Evolutionary conservation across 1,140 invertebrate genomes (phyloP), one percentile per base, ranked within the genome.

Genomic region (Marisa cornuarietis): DNA sequence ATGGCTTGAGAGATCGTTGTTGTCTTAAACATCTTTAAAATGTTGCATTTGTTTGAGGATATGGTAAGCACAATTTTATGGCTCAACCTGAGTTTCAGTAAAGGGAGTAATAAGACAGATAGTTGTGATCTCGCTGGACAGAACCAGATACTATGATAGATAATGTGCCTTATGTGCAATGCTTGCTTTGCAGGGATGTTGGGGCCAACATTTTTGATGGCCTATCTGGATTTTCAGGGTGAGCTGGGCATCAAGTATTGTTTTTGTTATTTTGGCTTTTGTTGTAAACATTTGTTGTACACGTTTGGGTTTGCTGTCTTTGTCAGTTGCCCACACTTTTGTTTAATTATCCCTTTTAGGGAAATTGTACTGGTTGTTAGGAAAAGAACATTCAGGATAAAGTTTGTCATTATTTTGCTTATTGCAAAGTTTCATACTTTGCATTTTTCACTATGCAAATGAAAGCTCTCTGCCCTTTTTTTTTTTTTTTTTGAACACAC

Each of bases 141-240:
- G 1, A 58, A 18, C 11, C 54, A 58, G 54, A 18, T 58, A 58
- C 54, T 18, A 58, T 58, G 11, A 58, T 8, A 11, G 16, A 58
- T 68, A 68, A 68, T 22, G 10, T 16, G 14, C 10, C 54, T 42
- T 20, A 78, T 68, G 22, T 68, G 2, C 22, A 68, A 68, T 77
- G 63, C 76, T 77, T 79, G 80, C 83, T 88, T 93, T 93, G 65
- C 91, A 96, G 95, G 93, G 96, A 96, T 93, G 96, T 98, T 82
- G 96, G 96, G 86, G 96, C 96, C 84, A 98, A 98, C 92, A 97
- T 98, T 88, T 94, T 96, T 85, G 96, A 97, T 92, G 96, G 96
- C 83, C 96, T 98, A 87, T 95, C 95, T 69, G 96, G 96, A 63
- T 95, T 98, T 87, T 96, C 96, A 83, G 96, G 96, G 90, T 96